Evolutionary conservation across 2,113 vertebrate genomes (phyloP).

Genomic region (Charadrius vociferus): DNA sequence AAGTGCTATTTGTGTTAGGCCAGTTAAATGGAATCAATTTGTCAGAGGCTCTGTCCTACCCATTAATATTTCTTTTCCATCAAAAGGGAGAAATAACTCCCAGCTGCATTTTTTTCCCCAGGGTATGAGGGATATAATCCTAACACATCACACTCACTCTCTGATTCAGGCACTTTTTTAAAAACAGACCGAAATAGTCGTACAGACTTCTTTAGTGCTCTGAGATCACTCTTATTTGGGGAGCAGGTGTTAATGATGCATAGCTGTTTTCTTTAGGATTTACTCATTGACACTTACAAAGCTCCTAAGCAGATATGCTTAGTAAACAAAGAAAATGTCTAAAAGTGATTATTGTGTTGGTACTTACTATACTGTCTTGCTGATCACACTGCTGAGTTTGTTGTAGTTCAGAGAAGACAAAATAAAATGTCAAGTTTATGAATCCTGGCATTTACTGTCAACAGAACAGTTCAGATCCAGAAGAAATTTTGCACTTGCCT

Average conservation of each 20-base stretch:
- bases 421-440: background rate
- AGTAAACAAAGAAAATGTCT: background rate
- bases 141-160: background rate
- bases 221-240: background rate
- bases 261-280: background rate
- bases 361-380: background rate
- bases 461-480: background rate
- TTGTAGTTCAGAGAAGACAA: background rate
- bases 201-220: background rate
- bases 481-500: background rate
- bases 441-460: background rate
- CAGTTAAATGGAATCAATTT: slow-evolving; percentile 13
- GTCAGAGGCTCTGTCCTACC: background rate
- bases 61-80: background rate
- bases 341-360: background rate
- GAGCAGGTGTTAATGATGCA: background rate
- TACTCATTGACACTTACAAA: background rate
- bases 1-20: background rate
- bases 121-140: background rate
- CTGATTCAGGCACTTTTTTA: background rate
- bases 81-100: background rate
- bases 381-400: background rate
- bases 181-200: background rate
- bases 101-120: background rate
- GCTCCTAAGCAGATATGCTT: background rate